Base-by-base conservation (phyloP, 2,888 invertebrate species). In the Tachina lurida region DNA sequence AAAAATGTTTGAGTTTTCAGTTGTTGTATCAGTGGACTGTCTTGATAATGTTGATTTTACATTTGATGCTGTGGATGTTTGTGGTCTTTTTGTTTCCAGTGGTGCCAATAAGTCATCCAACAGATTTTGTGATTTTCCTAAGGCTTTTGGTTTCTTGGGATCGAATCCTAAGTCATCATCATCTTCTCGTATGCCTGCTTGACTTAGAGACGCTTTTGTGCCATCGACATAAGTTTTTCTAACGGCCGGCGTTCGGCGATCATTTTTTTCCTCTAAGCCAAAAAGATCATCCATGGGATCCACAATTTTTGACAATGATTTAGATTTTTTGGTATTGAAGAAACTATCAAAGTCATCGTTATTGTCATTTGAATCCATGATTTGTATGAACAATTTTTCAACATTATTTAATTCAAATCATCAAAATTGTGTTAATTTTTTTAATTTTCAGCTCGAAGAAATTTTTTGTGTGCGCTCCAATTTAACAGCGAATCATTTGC, bases 341-440 rank as follows among this genome's bases (percentile, higher is more conserved):
- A 96, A 96, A 92, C 95, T 95, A 89, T 96, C 96, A 88, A 95
- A 95, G 89, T 96, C 96, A 88, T 95, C 94, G 88, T 95, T 95
- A 81, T 94, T 95, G 89, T 95, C 95, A 89, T 95, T 95, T n/a
- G 60, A 75, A 49, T 81, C 84, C 84, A 87, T 84, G 10, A 49
- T 13, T 45, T 4, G 0, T 62, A 22, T n/a, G 22, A 31, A 31
- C 3, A 63, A 12, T 19, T 39, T 45, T n/a, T 43, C n/a, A 10
- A 10, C 10, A n/a, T 10, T 10, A 31, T 31, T 31, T 31, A 31
- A 31, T 31, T 7, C 4, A 2, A 7, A 39, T 3, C 13, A 31
- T 58, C 13, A 62, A 41, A 17, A n/a, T 41, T 43, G 31, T 17
- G 54, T 54, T 17, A 0, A 8, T 15, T 43, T 17, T 4, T n/a